A percentile compares a stretch with the other conserved stretches of the same genome.
phyloP scores from a whole-genome alignment of 2,113 vertebrate species.

The Eubucco bourcierii region DNA sequence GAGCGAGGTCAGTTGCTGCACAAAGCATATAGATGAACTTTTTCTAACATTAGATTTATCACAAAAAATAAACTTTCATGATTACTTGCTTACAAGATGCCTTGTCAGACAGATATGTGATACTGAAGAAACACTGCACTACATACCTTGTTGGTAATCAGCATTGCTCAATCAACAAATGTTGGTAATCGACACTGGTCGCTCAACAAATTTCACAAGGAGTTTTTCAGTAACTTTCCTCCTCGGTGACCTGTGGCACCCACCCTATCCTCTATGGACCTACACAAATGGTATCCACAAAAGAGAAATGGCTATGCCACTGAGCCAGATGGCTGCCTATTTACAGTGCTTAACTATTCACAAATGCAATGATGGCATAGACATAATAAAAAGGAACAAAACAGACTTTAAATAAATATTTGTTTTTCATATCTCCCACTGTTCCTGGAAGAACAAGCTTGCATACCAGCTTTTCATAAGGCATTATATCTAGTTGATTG shows the following conservation, averaged over 20 bases:
- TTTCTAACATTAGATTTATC: neutral
- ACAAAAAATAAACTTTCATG: neutral
- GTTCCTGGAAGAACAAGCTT: neutral
- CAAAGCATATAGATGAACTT: neutral
- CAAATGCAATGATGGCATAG: neutral
- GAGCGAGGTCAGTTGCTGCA: neutral
- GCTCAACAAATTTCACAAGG: neutral
- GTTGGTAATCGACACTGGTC: neutral
- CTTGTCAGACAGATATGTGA: neutral
- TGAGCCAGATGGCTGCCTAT: neutral
- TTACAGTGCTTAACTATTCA: neutral
- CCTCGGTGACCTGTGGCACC: neutral
- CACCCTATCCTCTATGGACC: no score
- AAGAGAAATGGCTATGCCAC: neutral
- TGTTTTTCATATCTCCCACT: neutral
- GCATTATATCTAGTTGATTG: neutral
- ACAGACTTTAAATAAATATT: neutral
- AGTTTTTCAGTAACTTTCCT: neutral
- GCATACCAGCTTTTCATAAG: conserved; percentile 25
- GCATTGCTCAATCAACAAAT: neutral
- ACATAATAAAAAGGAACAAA: neutral
- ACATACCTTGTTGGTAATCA: neutral
- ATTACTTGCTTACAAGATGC: neutral
- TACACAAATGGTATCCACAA: neutral
- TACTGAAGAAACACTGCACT: neutral